Conservation (phyloP, 2,797 vertebrate species). For the Siniperca obscura region DNA sequence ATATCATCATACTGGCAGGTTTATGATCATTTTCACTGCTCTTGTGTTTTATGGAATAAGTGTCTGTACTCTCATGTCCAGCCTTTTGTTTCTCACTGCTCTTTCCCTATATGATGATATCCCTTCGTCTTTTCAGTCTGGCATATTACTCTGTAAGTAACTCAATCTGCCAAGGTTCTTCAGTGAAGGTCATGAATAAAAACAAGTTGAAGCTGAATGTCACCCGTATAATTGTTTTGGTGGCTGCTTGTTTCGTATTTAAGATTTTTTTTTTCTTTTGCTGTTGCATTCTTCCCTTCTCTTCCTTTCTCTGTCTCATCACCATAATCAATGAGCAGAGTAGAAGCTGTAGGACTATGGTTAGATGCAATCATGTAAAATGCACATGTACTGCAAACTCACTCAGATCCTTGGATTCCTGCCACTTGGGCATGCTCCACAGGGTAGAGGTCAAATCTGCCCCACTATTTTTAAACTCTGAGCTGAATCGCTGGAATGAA, state of each 20-base stretch:
- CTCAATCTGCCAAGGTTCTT: conserved; percentile 17
- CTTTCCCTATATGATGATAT: not conserved
- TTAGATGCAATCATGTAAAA: not conserved
- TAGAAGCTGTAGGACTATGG: not conserved
- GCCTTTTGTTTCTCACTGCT: not conserved
- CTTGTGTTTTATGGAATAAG: not conserved
- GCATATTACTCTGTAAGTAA: not conserved
- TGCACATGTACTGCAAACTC: not conserved
- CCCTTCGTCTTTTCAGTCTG: not conserved
- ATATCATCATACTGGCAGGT: conserved; percentile 29
- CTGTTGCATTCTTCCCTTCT: not conserved
- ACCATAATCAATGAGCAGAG: not conserved
- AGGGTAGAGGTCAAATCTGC: conserved; percentile 70
- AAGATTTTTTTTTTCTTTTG: not conserved
- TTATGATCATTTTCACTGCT: not conserved
- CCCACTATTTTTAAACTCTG: conserved; percentile 79
- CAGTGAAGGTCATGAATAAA: conserved; percentile 47
- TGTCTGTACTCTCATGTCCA: not conserved
- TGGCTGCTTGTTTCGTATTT: not conserved
- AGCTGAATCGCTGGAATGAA: conserved; percentile 72
- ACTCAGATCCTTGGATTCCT: conserved; percentile 53
- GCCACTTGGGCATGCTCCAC: conserved; percentile 68
- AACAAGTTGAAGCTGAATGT: conserved; percentile 19
- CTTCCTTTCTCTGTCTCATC: not conserved
- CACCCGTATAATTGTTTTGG: not conserved